These are phyloP conservation scores for Ceuthmochares aereus DNA, from an alignment of 2,113 vertebrate genomes.

Conservation along the genomic window DNA sequence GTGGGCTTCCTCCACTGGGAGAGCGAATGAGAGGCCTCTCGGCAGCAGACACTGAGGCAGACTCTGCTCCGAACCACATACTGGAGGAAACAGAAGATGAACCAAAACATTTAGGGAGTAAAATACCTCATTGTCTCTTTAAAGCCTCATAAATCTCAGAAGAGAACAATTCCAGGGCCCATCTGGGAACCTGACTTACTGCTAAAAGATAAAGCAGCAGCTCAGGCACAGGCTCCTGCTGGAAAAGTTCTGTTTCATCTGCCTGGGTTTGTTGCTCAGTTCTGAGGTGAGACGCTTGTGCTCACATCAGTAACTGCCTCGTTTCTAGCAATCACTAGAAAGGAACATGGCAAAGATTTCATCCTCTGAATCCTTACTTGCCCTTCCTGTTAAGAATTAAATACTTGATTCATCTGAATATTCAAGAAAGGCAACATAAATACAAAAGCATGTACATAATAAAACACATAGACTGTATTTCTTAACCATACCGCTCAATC, in stretches of 20 bases:
- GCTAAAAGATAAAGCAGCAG: neutral
- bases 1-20: neutral
- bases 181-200: fast-evolving
- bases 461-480: neutral
- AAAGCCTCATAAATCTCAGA: neutral
- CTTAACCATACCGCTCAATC: neutral
- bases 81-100: neutral
- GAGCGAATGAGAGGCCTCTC: fast-evolving
- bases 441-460: slow-evolving; percentile 61
- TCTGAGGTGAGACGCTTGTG: neutral
- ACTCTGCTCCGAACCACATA: neutral
- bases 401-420: slow-evolving; percentile 51
- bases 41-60: neutral
- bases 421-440: slow-evolving; percentile 71
- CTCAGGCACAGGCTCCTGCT: neutral
- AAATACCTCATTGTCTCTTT: fast-evolving
- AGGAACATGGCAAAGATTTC: neutral
- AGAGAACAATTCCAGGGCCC: neutral
- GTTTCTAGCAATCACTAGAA: neutral
- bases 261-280: neutral
- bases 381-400: slow-evolving; percentile 61
- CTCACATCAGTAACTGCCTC: neutral
- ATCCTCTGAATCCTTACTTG: neutral
- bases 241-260: fast-evolving
- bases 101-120: neutral